phyloP scores from a whole-genome alignment of 1,140 invertebrate genomes.

The Panulirus ornatus region DNA sequence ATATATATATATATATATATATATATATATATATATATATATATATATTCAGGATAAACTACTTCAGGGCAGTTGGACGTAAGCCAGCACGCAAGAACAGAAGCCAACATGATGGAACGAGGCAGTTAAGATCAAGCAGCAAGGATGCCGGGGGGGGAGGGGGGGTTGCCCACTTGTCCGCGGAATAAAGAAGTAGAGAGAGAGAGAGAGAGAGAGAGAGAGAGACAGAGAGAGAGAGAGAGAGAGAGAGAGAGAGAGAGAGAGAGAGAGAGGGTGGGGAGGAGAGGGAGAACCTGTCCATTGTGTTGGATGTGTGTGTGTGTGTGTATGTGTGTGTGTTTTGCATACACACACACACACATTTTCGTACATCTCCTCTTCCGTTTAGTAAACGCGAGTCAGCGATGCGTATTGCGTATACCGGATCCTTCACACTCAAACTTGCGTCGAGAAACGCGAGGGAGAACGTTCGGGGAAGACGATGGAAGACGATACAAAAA shows the following conservation, averaged over 20 bases:
- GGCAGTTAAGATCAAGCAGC: background rate
- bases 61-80: background rate
- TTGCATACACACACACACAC: background rate
- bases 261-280: background rate
- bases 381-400: too few relatives aligned
- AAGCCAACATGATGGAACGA: background rate
- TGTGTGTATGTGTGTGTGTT: background rate
- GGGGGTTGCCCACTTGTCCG: background rate
- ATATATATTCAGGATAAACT: background rate
- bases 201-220: conserved; percentile 39
- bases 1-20: conserved; percentile 4
- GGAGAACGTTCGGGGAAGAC: background rate
- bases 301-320: background rate
- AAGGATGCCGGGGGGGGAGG: background rate
- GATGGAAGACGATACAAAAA: background rate
- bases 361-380: too few relatives aligned
- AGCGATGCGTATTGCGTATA: too few relatives aligned
- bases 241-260: background rate
- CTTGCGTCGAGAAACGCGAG: too few relatives aligned
- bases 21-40: background rate
- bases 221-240: conserved; percentile 2
- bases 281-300: background rate
- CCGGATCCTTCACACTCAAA: too few relatives aligned
- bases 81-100: background rate
- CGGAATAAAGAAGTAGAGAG: conserved; percentile 16